Base-by-base conservation (phyloP, 1,140 invertebrate genomes). In the Sitophilus oryzae region DNA sequence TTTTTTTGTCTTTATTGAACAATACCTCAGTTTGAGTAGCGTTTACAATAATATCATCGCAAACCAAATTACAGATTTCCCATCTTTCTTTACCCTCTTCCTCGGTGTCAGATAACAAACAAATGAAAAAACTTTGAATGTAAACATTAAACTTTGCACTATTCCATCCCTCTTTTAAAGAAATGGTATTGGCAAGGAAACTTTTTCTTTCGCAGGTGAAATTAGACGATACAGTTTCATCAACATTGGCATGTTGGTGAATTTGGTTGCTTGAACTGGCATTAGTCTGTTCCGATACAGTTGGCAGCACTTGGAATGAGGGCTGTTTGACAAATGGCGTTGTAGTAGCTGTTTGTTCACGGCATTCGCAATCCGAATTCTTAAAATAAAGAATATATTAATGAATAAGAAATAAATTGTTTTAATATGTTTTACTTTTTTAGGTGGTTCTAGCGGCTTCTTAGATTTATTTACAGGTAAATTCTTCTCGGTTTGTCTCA, bases 41-140 rank as follows among this genome's bases (percentile, higher is more conserved):
- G 22, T 52, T 61, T 20, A 74, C 25, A 8, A 55, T 61, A 38
- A 76, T 58, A 60, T 73, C 62, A 64, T 76, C 73, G 50, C 71
- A 69, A 5, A 59, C 60, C 5, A 74, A 57, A 56, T 64, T 65
- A 21, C 65, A 59, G 2, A 75, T 51, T 62, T 74, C 71, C 30
- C 61, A 64, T 43, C 60, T 67, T 53, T 72, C 66, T 14, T 37
- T 52, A 14, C 49, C 52, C 35, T 65, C 64, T 53, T 61, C 56
- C 51, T 69, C 58, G n/a, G 63, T 52, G 60, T 70, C 69, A 0
- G 63, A 61, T n/a, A 63, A 62, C 5, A 73, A 59, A 14, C 63
- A 68, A 2, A 72, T 35, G 22, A 56, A 62, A 22, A 73, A 49
- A 10, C 60, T 57, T 60, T 70, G 67, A n/a, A 73, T n/a, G 43